These are phyloP conservation scores for Peromyscus polionotus DNA, from an alignment of 2,113 vertebrate genomes.

Conservation along the genomic window DNA sequence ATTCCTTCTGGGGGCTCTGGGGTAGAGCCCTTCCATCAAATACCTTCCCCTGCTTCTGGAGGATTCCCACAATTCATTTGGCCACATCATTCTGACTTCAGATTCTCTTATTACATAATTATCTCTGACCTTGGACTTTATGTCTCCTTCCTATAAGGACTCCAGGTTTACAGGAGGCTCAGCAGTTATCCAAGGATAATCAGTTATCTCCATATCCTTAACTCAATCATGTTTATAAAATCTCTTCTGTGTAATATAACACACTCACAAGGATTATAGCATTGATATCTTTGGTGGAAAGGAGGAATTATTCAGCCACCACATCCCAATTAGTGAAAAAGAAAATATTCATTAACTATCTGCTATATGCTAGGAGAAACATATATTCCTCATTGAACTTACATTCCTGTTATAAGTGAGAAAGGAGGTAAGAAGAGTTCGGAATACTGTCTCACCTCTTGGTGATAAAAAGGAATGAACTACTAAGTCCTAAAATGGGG, in stretches of 20 bases:
- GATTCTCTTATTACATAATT: neutral
- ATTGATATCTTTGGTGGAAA: neutral
- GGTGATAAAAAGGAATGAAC: neutral
- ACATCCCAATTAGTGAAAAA: neutral
- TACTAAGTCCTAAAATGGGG: neutral
- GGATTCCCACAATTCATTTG: neutral
- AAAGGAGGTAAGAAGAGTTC: slow-evolving; percentile 29
- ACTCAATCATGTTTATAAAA: neutral
- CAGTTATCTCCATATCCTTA: neutral
- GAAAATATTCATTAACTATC: neutral
- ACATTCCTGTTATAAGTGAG: slow-evolving; percentile 11
- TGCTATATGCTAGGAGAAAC: neutral
- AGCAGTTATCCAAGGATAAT: neutral
- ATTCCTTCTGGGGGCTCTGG: neutral
- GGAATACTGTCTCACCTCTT: neutral
- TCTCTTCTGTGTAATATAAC: neutral
- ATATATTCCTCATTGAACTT: neutral
- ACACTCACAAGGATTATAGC: neutral
- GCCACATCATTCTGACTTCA: neutral
- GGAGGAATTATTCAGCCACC: neutral
- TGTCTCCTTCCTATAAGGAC: neutral
- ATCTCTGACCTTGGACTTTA: neutral
- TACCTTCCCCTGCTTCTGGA: neutral
- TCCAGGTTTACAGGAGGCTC: neutral
- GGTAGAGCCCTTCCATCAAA: neutral